Evolutionary conservation across 1,140 invertebrate species (phyloP), one percentile per base, ranked within the genome.

Genomic region (Aricia agestis): DNA sequence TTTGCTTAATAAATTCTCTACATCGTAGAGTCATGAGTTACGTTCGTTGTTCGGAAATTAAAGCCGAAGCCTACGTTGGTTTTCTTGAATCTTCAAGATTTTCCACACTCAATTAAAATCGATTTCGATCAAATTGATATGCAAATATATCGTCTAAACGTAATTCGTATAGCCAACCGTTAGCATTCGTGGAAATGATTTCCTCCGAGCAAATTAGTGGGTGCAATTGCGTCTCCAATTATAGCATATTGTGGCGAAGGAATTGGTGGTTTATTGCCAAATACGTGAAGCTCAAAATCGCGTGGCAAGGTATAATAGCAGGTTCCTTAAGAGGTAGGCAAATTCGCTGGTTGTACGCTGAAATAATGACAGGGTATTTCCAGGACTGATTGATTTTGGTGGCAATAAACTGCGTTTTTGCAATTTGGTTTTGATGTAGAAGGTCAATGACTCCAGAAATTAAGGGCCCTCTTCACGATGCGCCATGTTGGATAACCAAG

Each of bases 111-210:
- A 52, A 52, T 52, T 52, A 52, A 52, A 52, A 52, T 52, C 42
- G 42, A 52, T 52, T 52, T 15, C 11, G 45, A n/a, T 19, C 59
- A 63, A 63, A 18, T 19, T 25, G 18, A 31, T 63, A 63, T 63
- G 18, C 17, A 52, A 45, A 67, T 67, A 67, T 67, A 67, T 67
- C 41, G 66, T 45, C 31, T 31, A 41, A 41, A 45, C 41, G 66
- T 45, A 52, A 73, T 70, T 72, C 69, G 66, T 67, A 59, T 58
- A 66, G 17, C 67, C 68, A 61, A 41, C 69, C 45, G 72, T 71
- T 72, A 69, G 63, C 61, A 68, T 74, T 74, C 70, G 73, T 72
- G 71, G 71, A 72, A 75, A 73, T 67, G 59, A 72, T 71, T 75
- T 72, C 67, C 71, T 70, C 69, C 63, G 58, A 45, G 32, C 18